A percentile compares a stretch with the other conserved stretches of the same genome.
These are phyloP conservation scores for Aurelia aurita DNA, from an alignment of 30 jellyfish, hydroid and myxozoan genomes.

Conservation along the genomic window DNA sequence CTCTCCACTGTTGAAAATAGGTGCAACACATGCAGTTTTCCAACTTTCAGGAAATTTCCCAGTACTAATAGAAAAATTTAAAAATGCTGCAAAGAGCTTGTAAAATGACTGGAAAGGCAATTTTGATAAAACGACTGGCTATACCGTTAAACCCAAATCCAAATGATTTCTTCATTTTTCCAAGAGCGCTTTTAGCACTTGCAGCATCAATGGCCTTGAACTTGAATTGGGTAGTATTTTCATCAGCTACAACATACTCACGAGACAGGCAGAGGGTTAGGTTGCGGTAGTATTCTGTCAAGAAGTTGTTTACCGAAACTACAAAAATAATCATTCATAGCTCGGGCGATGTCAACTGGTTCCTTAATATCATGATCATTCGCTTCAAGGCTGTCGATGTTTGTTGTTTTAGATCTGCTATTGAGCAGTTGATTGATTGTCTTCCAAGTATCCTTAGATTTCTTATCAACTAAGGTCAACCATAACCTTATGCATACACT, in stretches of 20 bases:
- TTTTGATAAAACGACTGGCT: conserved; percentile 22
- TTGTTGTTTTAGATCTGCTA: conserved; percentile 16
- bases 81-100: conserved; percentile 8
- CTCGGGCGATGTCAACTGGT: conserved; percentile 8
- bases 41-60: conserved; percentile 2
- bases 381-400: conserved; percentile 7
- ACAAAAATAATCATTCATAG: conserved; percentile 35
- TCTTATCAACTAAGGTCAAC: neutral
- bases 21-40: neutral
- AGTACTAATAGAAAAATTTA: neutral
- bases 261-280: conserved; percentile 42
- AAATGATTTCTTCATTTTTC: conserved; percentile 25
- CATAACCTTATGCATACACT: too few species aligned
- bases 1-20: conserved; percentile 16
- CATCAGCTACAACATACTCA: neutral
- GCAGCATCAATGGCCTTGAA: conserved; percentile 27
- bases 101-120: conserved; percentile 10
- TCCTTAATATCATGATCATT: conserved; percentile 6
- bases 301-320: conserved; percentile 20
- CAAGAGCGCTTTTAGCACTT: conserved; percentile 10
- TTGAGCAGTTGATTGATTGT: conserved; percentile 5
- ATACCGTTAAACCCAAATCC: conserved; percentile 39
- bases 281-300: conserved; percentile 24
- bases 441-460: conserved; percentile 18
- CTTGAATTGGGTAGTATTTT: conserved; percentile 6